Conservation (phyloP, 2,113 vertebrate species). For the Daubentonia madagascariensis region DNA sequence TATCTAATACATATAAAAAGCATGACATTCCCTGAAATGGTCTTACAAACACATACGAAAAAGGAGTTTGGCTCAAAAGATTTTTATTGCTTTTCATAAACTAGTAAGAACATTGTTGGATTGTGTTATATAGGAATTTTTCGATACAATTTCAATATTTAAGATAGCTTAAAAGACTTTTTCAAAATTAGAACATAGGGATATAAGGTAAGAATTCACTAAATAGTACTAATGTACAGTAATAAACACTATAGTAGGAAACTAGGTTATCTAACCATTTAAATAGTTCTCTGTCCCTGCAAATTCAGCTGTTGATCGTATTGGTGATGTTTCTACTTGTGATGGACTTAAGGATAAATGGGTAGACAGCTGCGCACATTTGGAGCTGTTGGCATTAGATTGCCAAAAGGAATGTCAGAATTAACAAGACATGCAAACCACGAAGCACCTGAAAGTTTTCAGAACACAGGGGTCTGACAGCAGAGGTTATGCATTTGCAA, state of each 20-base stretch:
- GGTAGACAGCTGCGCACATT: not conserved
- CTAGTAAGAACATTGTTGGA: not conserved
- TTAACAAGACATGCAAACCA: not conserved
- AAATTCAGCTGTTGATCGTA: not conserved
- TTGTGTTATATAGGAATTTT: not conserved
- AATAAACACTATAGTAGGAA: not conserved
- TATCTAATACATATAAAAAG: not conserved
- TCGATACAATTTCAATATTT: not conserved
- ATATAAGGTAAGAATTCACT: not conserved
- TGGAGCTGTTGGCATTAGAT: not conserved
- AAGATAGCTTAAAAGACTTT: not conserved
- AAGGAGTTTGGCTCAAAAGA: not conserved
- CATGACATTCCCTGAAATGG: not conserved
- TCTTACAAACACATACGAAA: not conserved
- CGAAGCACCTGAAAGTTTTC: not conserved
- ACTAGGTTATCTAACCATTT: not conserved
- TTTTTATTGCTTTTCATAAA: conserved; percentile 11
- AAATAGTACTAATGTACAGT: not conserved
- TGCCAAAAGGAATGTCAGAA: not conserved
- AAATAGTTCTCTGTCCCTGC: not conserved
- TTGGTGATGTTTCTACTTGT: not conserved
- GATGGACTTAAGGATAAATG: not conserved
- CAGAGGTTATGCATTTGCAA: not conserved
- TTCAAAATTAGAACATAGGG: not conserved
- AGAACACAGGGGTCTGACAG: not conserved